Base-by-base conservation (phyloP, 2,113 vertebrate genomes). In the Nothobranchius furzeri region DNA sequence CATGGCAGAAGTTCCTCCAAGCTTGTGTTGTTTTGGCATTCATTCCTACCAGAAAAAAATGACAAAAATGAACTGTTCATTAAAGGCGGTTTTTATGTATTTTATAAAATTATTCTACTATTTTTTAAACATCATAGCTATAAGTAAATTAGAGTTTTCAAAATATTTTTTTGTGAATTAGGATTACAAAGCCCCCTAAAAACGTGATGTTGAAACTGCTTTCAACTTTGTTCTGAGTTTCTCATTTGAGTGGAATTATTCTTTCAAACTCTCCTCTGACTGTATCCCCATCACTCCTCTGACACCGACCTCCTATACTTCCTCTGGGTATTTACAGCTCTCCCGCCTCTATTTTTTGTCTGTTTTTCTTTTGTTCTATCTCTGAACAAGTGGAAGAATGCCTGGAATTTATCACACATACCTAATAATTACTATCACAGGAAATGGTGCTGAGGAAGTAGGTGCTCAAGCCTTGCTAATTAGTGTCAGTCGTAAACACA, bases 381-480 rank as follows among this genome's bases (percentile, higher is more conserved):
- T 78, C 30, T 6, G 60, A 63, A 81, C 20, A 46, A 65, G 58
- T 82, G 74, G 80, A 81, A 81, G 75, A 82, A 68, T 71, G 85
- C 73, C 90, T 90, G 92, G 90, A 80, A 87, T 90, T 90, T 90
- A 88, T 93, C 90, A 91, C 89, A 88, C 88, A 78, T 91, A 89
- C 89, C 90, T 89, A 90, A 88, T 92, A 90, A 90, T 90, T 90
- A 89, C 88, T 85, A 89, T 90, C 85, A 86, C 81, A 92, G 90
- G 89, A 91, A 90, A 90, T 70, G 75, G 84, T 79, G 70, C 53
- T 52, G 73, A 91, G 89, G 89, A 92, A 90, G 87, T 84, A 48
- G 78, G 83, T 70, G 79, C 75, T 78, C 76, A 75, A 85, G 74
- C 24, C 72, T 66, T 75, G 78, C 75, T 90, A 92, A 91, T 91